Percentiles rank a stretch among this genome's conserved stretches.
phyloP scores from a whole-genome alignment of 2,888 invertebrate species.

The Harpalus rubripes region DNA sequence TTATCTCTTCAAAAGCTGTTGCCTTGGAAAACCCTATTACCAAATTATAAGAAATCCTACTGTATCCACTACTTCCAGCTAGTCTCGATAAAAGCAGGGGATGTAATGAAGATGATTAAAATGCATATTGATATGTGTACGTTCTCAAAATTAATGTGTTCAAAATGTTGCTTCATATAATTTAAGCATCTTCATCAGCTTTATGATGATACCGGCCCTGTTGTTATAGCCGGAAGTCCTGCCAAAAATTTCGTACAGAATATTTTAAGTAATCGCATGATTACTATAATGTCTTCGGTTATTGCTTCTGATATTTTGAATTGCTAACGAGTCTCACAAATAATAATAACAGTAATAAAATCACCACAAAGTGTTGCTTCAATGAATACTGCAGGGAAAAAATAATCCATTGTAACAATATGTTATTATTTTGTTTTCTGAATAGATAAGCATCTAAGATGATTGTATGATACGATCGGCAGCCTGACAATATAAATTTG shows the following conservation, averaged over 20 bases:
- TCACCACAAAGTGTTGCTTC: slow-evolving; percentile 31
- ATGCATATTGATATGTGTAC: too few relatives aligned
- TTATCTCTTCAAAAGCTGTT: too few relatives aligned
- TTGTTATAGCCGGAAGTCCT: slow-evolving; percentile 57
- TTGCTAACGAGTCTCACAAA: slow-evolving; percentile 50
- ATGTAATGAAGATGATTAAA: too few relatives aligned
- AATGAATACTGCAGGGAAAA: slow-evolving; percentile 21
- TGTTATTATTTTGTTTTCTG: slow-evolving; percentile 52
- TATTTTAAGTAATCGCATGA: slow-evolving; percentile 49
- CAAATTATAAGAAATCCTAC: too few relatives aligned
- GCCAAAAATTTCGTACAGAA: slow-evolving; percentile 41
- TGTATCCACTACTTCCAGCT: too few relatives aligned
- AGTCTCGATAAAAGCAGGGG: too few relatives aligned
- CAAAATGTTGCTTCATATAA: too few relatives aligned
- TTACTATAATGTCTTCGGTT: slow-evolving; percentile 51
- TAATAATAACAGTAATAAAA: slow-evolving; percentile 57
- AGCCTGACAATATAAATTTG: slow-evolving; percentile 52
- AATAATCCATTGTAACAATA: slow-evolving; percentile 49
- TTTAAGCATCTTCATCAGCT: too few relatives aligned
- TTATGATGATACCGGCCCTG: background rate
- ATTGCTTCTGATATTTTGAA: slow-evolving; percentile 48
- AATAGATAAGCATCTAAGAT: slow-evolving; percentile 52
- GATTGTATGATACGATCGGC: slow-evolving; percentile 45
- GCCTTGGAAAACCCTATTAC: too few relatives aligned
- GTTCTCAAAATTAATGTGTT: too few relatives aligned